phyloP scores from a whole-genome alignment of 2,113 vertebrate species.

The Atractosteus spatula region DNA sequence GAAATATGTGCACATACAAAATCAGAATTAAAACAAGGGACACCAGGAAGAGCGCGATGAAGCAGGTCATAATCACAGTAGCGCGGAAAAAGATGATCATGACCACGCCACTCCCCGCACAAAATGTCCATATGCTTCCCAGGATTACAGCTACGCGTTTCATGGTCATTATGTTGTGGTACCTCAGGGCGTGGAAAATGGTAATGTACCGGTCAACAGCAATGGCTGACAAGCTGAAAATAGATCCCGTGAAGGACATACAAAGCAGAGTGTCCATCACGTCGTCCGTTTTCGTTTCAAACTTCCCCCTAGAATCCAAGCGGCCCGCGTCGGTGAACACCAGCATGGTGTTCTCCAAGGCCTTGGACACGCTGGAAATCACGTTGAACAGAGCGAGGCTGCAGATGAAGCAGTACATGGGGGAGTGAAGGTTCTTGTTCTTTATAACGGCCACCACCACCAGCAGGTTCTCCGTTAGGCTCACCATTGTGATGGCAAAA shows the following conservation, averaged over 20 bases:
- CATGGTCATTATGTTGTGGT: conserved; percentile 87
- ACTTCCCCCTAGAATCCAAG: conserved; percentile 59
- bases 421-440: conserved; percentile 87
- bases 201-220: conserved; percentile 91
- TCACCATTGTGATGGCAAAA: conserved; percentile 74
- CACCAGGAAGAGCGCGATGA: conserved; percentile 75
- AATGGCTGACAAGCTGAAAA: conserved; percentile 88
- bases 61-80: conserved; percentile 73
- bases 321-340: conserved; percentile 73
- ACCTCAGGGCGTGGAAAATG: conserved; percentile 86
- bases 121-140: conserved; percentile 73
- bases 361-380: conserved; percentile 83
- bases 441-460: conserved; percentile 80
- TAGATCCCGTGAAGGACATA: conserved; percentile 84
- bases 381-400: conserved; percentile 91
- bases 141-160: conserved; percentile 64
- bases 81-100: conserved; percentile 78
- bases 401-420: conserved; percentile 95
- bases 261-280: conserved; percentile 85
- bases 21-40: conserved; percentile 80
- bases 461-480: conserved; percentile 85
- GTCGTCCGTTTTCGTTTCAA: conserved; percentile 77
- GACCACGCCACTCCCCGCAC: conserved; percentile 67
- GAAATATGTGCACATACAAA: conserved; percentile 90
- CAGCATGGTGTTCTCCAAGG: conserved; percentile 82